Conservation (phyloP, 2,888 invertebrate species). For the Amphipyra berbera region DNA sequence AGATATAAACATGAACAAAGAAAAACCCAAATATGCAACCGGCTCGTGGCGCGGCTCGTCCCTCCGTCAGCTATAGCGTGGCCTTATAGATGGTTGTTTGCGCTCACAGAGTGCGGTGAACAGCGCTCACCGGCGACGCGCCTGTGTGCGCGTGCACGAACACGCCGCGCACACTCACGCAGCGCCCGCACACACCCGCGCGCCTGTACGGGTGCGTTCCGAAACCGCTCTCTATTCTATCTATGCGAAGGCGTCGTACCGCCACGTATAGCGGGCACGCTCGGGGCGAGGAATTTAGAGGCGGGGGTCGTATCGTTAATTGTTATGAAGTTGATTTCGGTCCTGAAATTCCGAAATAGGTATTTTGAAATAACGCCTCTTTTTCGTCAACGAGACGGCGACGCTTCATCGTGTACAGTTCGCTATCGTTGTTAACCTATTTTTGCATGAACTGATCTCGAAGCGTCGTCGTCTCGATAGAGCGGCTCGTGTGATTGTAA, state of each 20-base stretch:
- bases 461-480: constrained; percentile 52
- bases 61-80: constrained; percentile 90
- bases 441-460: constrained; percentile 55
- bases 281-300: constrained; percentile 90
- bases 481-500: constrained; percentile 57
- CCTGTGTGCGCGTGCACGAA: constrained; percentile 80
- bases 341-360: constrained; percentile 90
- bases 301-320: constrained; percentile 90
- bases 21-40: constrained; percentile 68
- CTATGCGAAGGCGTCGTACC: constrained; percentile 90
- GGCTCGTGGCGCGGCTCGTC: constrained; percentile 82
- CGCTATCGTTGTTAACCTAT: constrained; percentile 51
- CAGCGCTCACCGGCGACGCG: constrained; percentile 88
- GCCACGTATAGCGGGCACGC: constrained; percentile 89
- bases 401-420: constrained; percentile 49
- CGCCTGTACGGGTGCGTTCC: constrained; percentile 87
- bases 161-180: constrained; percentile 68
- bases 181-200: constrained; percentile 66
- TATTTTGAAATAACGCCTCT: constrained; percentile 88
- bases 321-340: constrained; percentile 90
- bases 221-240: constrained; percentile 90
- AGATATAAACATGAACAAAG: constrained; percentile 64
- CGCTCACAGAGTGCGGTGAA: constrained; percentile 91
- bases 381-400: constrained; percentile 75
- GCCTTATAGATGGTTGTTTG: constrained; percentile 91